Evolutionary conservation across 30 jellyfish, hydroid and myxozoan species (phyloP).

Genomic region (Aurelia sp.): DNA sequence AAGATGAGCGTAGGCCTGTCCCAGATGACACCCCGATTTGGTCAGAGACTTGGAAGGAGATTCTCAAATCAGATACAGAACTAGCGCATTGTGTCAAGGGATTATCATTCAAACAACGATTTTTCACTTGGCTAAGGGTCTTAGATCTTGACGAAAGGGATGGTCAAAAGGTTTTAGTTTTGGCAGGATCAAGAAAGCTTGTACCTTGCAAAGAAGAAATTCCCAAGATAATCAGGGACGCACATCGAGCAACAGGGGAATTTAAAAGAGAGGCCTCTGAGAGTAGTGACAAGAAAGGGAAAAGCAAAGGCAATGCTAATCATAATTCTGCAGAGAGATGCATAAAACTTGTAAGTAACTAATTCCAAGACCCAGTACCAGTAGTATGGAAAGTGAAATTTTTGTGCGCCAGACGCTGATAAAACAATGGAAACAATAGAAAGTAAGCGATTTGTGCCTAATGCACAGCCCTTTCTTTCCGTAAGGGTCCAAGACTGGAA

Average conservation of each 20-base stretch:
- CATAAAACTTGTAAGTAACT: slow-evolving; percentile 41
- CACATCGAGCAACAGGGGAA: slow-evolving; percentile 51
- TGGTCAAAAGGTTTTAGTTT: slow-evolving; percentile 11
- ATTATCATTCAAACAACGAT: slow-evolving; percentile 15
- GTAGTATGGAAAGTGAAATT: no score
- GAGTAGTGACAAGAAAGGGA: background rate
- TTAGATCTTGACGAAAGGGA: slow-evolving; percentile 39
- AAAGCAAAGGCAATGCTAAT: slow-evolving; percentile 8
- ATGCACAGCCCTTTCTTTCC: no score
- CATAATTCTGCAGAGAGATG: slow-evolving; percentile 50
- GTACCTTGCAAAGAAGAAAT: slow-evolving; percentile 55
- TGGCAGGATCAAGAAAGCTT: slow-evolving; percentile 14
- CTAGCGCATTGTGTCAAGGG: slow-evolving; percentile 17
- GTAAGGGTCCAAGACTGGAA: no score
- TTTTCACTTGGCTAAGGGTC: slow-evolving; percentile 26
- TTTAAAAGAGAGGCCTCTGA: slow-evolving; percentile 17
- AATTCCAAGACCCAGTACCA: no score
- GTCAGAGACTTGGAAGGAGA: slow-evolving; percentile 31
- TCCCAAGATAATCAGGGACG: slow-evolving; percentile 44
- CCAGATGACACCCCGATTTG: slow-evolving; percentile 29
- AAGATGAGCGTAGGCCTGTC: slow-evolving; percentile 33
- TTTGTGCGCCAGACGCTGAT: no score
- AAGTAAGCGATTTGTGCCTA: no score
- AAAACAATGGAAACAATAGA: no score
- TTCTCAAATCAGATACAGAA: slow-evolving; percentile 39